phyloP scores from a whole-genome alignment of 2,888 invertebrate species.

The Luperina nickerlii region DNA sequence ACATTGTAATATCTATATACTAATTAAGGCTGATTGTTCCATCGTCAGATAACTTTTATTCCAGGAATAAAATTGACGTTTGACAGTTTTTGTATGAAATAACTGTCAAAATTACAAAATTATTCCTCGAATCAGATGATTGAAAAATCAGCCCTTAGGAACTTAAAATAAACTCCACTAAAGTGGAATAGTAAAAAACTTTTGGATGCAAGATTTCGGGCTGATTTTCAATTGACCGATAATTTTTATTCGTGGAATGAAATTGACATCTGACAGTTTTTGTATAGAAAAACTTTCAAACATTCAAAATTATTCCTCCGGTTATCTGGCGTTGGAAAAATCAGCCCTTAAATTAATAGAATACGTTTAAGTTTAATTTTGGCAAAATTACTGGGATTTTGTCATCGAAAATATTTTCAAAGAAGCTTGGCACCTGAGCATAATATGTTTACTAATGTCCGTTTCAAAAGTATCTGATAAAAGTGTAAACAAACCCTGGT shows the following conservation, averaged over 20 bases:
- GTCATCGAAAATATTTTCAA: not conserved
- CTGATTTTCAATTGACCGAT: too few relatives aligned
- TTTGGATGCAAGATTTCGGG: not conserved
- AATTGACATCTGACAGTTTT: too few relatives aligned
- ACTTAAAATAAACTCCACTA: slow-evolving; percentile 30
- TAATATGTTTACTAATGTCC: not conserved
- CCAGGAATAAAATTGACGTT: too few relatives aligned
- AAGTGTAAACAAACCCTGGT: not conserved
- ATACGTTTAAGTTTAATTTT: not conserved
- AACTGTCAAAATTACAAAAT: too few relatives aligned
- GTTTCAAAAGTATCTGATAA: not conserved
- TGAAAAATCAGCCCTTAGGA: slow-evolving; percentile 21
- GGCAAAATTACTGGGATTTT: not conserved
- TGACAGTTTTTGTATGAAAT: too few relatives aligned
- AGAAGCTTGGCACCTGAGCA: slow-evolving; percentile 7
- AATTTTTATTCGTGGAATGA: too few relatives aligned
- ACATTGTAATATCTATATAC: slow-evolving; percentile 48
- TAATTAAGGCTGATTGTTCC: not conserved
- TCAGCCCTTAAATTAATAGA: not conserved
- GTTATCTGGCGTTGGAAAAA: too few relatives aligned
- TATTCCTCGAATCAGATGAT: too few relatives aligned
- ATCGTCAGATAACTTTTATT: too few relatives aligned
- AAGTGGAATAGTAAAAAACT: not conserved
- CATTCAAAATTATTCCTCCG: too few relatives aligned
- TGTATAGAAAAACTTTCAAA: too few relatives aligned